Base-by-base conservation (phyloP, 2,888 invertebrate species). In the Drosophila ustulata region DNA sequence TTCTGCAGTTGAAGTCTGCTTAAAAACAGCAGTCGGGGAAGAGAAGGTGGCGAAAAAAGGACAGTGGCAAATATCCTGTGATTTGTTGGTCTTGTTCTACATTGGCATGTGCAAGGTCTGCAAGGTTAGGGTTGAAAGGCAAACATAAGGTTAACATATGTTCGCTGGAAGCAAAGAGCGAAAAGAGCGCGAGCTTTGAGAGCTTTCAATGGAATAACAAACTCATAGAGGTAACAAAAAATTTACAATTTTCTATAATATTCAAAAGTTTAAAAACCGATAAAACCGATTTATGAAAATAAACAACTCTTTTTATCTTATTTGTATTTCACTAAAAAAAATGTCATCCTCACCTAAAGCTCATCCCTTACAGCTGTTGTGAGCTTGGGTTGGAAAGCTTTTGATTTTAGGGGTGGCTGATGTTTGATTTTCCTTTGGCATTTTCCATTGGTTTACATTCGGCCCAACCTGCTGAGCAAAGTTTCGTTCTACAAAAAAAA, bases 41-140 rank as follows among this genome's bases (percentile, higher is more conserved):
- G 32, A 46, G 18, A 28, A 52, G 30, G 49, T 41, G 56, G 37
- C 37, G 13, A 41, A 13, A 39, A 41, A 55, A 57, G 50, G 62
- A 61, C 39, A 52, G 25, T 51, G 23, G 25, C 28, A 45, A 55
- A 69, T 56, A 70, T 67, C 52, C 64, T 64, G 56, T 37, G 37
- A 37, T 37, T 26, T 45, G 45, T 58, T 57, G 47, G 50, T 58
- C 55, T 64, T 68, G 53, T 63, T 64, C 56, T 45, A 75, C 43
- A 72, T 82, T 76, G 67, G 51, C 39, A 52, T 57, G 53, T 62
- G 57, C 70, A 81, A 83, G 87, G 71, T 68, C 67, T 56, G 73
- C 85, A 89, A 87, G 87, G 85, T 85, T 83, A 84, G 77, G 89
- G 80, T 89, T 89, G 84, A 84, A 83, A 75, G 34, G 43, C 50